Evolutionary conservation across 2,797 vertebrate species (phyloP).

Genomic region (Rhinophrynus dorsalis): DNA sequence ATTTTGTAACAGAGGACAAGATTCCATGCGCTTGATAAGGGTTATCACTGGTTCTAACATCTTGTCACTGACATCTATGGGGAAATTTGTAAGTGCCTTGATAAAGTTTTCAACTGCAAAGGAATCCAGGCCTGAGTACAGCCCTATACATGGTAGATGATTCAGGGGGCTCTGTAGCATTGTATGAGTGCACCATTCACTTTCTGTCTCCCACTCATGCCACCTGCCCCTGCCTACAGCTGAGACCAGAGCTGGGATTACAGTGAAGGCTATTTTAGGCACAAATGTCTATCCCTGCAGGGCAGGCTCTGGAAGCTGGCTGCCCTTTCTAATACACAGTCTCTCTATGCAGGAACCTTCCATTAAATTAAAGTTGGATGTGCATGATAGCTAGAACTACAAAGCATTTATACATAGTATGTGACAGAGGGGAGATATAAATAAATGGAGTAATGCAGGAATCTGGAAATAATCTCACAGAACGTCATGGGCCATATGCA

Average conservation of each 20-base stretch:
- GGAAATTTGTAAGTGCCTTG: no score
- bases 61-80: no score
- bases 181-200: not conserved
- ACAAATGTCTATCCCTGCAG: not conserved
- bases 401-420: conserved; percentile 13
- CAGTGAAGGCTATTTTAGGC: conserved; percentile 34
- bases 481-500: no score
- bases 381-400: not conserved
- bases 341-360: not conserved
- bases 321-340: conserved; percentile 2
- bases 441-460: no score
- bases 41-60: no score
- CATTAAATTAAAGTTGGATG: not conserved
- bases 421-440: conserved; percentile 2
- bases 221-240: conserved; percentile 32
- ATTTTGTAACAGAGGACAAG: no score
- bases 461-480: no score
- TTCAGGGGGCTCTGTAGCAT: conserved; percentile 9
- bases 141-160: conserved; percentile 16
- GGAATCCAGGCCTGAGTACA: no score
- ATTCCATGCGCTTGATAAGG: no score
- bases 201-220: not conserved
- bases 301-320: not conserved
- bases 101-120: no score
- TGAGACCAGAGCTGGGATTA: conserved; percentile 21